Conservation (phyloP, 2,888 invertebrate species). For the Polymixis lichenea region DNA sequence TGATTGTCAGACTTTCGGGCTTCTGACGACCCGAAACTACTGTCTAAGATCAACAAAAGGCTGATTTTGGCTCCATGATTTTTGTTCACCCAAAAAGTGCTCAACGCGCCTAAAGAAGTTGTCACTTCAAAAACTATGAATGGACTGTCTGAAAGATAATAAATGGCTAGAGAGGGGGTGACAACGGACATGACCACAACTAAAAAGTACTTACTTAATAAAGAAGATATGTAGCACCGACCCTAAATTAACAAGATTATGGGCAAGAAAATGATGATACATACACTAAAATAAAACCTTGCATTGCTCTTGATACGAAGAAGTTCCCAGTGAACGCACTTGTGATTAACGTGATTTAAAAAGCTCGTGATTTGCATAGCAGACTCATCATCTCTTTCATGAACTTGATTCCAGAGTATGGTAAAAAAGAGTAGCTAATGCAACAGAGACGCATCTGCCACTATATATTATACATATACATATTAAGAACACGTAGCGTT, state of each 20-base stretch:
- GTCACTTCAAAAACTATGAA: too few species aligned
- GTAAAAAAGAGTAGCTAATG: conserved; percentile 13
- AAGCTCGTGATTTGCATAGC: not conserved
- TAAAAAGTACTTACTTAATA: not conserved
- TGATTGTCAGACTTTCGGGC: too few species aligned
- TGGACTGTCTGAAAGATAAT: not conserved
- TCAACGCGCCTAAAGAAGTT: too few species aligned
- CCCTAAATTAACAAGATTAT: not conserved
- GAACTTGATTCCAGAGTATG: conserved; percentile 21
- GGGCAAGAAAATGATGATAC: not conserved
- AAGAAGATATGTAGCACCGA: not conserved
- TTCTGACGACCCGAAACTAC: too few species aligned
- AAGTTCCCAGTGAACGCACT: not conserved
- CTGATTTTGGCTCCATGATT: too few species aligned
- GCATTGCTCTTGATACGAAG: not conserved
- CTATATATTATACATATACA: not conserved
- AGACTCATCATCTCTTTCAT: conserved; percentile 16
- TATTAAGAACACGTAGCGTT: too few species aligned
- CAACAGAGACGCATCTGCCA: conserved; percentile 19
- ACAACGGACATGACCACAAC: too few species aligned
- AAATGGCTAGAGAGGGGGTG: too few species aligned
- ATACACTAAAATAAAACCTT: not conserved
- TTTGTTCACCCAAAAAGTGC: too few species aligned
- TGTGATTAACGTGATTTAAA: not conserved
- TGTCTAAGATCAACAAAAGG: too few species aligned